These are phyloP conservation scores for Gymnopithys bicolor DNA, from an alignment of 2,797 vertebrate species.

Conservation along the genomic window DNA sequence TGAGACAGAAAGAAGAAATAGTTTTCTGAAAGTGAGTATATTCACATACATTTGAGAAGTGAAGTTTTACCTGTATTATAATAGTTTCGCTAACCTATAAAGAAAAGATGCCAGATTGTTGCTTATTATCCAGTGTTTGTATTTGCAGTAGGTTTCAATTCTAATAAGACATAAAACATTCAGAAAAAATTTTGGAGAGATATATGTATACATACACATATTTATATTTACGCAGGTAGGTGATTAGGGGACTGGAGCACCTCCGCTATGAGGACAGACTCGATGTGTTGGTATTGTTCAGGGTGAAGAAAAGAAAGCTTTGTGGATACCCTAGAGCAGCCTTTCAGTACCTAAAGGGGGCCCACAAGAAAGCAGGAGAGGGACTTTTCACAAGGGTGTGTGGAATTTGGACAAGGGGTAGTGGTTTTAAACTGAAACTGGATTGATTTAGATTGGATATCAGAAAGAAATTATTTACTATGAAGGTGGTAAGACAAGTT, in stretches of 20 bases:
- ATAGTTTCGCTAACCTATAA: not conserved
- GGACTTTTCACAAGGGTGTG: rapidly evolving
- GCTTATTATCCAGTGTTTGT: not conserved
- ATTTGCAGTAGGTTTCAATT: not conserved
- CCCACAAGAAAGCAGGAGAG: not conserved
- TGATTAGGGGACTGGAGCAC: rapidly evolving
- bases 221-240: not conserved
- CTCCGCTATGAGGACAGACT: not conserved
- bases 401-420: not conserved
- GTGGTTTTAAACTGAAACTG: not conserved
- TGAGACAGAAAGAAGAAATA: not conserved
- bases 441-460: not conserved
- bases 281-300: rapidly evolving
- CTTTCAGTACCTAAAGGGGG: not conserved
- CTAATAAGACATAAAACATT: not conserved
- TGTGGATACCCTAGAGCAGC: rapidly evolving
- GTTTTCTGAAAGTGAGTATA: not conserved
- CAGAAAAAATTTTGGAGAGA: not conserved
- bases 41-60: not conserved
- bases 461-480: not conserved
- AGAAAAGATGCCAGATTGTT: not conserved
- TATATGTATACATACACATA: not conserved
- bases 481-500: not conserved
- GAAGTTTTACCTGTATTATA: not conserved
- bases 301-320: not conserved